phyloP scores from a whole-genome alignment of 1,140 invertebrate genomes.

The Lordiphosa mommai region DNA sequence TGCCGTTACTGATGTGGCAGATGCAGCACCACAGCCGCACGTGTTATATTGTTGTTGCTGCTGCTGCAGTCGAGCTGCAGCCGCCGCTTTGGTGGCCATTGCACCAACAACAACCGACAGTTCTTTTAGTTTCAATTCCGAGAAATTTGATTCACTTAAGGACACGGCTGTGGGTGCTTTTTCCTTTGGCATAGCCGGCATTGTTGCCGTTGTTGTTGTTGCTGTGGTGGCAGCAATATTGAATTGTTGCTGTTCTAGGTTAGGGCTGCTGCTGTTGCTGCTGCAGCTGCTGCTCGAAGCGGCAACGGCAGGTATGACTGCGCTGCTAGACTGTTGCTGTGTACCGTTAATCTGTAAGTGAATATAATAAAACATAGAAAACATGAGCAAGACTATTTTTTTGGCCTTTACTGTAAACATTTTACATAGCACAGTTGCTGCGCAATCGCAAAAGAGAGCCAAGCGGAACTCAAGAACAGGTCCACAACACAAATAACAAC shows the following conservation, averaged over 20 bases:
- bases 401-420: too few species aligned
- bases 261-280: constrained; percentile 3
- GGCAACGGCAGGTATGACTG: constrained; percentile 42
- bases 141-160: constrained; percentile 60
- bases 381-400: background rate
- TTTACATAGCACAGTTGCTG: constrained; percentile 12
- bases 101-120: constrained; percentile 26
- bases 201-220: constrained; percentile 45
- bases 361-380: background rate
- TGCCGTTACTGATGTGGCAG: constrained; percentile 28
- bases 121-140: constrained; percentile 61
- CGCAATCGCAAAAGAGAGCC: constrained; percentile 36
- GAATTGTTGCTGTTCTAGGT: constrained; percentile 33
- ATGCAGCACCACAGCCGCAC: constrained; percentile 52
- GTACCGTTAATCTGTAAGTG: constrained; percentile 69
- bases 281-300: constrained; percentile 25
- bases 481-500: constrained; percentile 28
- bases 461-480: constrained; percentile 51
- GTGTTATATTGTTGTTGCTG: constrained; percentile 43
- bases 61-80: constrained; percentile 37
- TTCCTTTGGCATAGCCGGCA: constrained; percentile 79
- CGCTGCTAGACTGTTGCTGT: constrained; percentile 59
- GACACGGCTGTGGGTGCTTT: constrained; percentile 71
- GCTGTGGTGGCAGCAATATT: constrained; percentile 31
- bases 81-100: constrained; percentile 45